Evolutionary conservation across 1,140 invertebrate genomes (phyloP).

Genomic region (Sminthurinus signatus): DNA sequence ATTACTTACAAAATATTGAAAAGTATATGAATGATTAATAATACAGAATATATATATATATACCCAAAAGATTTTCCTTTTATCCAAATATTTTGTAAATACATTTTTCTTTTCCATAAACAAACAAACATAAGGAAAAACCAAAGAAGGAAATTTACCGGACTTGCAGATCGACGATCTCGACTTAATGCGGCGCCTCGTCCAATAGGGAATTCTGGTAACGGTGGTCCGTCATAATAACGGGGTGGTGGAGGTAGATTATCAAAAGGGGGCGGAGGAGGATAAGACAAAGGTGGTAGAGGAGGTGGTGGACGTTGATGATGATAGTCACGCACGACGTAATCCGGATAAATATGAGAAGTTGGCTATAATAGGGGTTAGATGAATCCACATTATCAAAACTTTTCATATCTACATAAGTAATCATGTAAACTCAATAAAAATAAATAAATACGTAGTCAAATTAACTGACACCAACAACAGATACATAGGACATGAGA

Average conservation of each 20-base stretch:
- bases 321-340: conserved; percentile 42
- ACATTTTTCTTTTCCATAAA: too few relatives aligned
- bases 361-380: not conserved
- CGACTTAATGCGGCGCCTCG: too few relatives aligned
- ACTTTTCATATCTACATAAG: too few relatives aligned
- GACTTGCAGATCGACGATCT: conserved; percentile 36
- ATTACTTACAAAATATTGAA: not conserved
- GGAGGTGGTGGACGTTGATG: conserved; percentile 45
- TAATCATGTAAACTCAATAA: not conserved
- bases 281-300: conserved; percentile 46
- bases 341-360: conserved; percentile 46
- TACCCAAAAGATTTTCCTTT: too few relatives aligned
- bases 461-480: conserved; percentile 3
- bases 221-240: conserved; percentile 68
- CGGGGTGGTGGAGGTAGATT: conserved; percentile 64
- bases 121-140: too few relatives aligned
- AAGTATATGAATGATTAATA: not conserved
- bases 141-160: too few relatives aligned
- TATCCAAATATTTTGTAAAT: too few relatives aligned
- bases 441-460: not conserved
- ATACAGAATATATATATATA: too few relatives aligned
- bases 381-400: too few relatives aligned
- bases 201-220: conserved; percentile 45
- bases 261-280: conserved; percentile 57
- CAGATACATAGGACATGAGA: too few relatives aligned